phyloP scores from a whole-genome alignment of 2,113 vertebrate species.

The Lontra canadensis region DNA sequence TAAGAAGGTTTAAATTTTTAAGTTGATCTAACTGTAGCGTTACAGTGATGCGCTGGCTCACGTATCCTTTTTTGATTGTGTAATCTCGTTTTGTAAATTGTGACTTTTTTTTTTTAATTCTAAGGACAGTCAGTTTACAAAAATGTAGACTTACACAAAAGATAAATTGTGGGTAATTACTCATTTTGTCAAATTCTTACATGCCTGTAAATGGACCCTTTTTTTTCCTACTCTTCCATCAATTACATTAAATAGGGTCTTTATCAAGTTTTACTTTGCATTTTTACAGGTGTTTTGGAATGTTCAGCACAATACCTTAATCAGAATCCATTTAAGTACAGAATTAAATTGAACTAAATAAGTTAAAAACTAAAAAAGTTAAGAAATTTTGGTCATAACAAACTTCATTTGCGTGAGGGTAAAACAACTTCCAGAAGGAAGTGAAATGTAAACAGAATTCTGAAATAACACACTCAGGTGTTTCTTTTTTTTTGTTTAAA shows the following conservation, averaged over 20 bases:
- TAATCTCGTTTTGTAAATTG: conserved; percentile 12
- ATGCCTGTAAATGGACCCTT: background rate
- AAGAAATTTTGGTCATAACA: background rate
- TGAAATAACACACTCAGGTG: background rate
- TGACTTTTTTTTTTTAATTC: background rate
- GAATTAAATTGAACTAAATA: conserved; percentile 12
- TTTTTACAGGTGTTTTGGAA: conserved; percentile 25
- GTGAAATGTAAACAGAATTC: conserved; percentile 24
- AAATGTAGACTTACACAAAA: background rate
- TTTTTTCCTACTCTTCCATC: background rate
- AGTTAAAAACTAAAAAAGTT: background rate
- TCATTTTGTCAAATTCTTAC: conserved; percentile 19
- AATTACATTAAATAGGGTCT: background rate
- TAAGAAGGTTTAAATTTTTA: background rate
- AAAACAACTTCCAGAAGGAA: background rate
- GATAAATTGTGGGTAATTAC: background rate
- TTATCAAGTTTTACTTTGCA: background rate
- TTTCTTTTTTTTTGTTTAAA: background rate
- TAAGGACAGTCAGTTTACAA: background rate
- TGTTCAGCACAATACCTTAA: background rate
- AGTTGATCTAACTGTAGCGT: background rate
- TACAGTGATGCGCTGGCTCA: background rate
- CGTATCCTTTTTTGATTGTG: background rate
- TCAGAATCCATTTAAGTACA: background rate
- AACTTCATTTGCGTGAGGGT: background rate